Percentiles rank a stretch among this genome's conserved stretches.
Evolutionary conservation across 2,113 vertebrate genomes (phyloP).

Genomic region (Corythornis vintsioides): DNA sequence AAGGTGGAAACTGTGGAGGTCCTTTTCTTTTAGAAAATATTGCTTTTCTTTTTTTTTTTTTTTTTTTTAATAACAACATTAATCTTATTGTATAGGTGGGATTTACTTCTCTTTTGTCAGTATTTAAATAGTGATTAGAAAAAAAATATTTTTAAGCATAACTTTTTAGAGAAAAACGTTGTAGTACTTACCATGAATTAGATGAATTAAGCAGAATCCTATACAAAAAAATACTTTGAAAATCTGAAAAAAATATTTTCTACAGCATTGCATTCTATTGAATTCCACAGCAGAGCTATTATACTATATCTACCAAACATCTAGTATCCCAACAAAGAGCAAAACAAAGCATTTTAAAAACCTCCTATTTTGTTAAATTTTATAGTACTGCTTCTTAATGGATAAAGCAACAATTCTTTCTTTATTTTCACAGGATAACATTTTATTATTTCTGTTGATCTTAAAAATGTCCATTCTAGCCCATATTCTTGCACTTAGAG

Average conservation of each 20-base stretch:
- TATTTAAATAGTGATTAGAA: not conserved
- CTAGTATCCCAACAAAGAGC: not conserved
- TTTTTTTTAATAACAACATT: not conserved
- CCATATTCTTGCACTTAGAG: not conserved
- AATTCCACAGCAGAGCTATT: not conserved
- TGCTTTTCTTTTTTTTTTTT: not conserved
- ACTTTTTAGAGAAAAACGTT: not conserved
- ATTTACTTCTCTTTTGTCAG: not conserved
- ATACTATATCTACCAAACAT: not conserved
- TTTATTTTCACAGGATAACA: not conserved
- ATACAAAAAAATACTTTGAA: not conserved
- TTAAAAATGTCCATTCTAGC: not conserved
- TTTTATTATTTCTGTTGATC: conserved; percentile 4
- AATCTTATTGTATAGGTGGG: not conserved
- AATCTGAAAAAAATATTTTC: not conserved
- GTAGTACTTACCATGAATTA: not conserved
- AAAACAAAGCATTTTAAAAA: not conserved
- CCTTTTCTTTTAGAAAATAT: not conserved
- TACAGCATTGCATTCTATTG: not conserved
- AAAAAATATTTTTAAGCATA: not conserved
- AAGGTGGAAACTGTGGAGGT: not conserved
- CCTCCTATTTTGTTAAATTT: not conserved
- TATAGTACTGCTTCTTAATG: not conserved
- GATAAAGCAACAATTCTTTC: not conserved
- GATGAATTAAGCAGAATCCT: not conserved